Percentiles rank a stretch among this genome's conserved stretches.
These are phyloP conservation scores for Erethizon dorsatum DNA, from an alignment of 2,797 vertebrate species.

Conservation along the genomic window DNA sequence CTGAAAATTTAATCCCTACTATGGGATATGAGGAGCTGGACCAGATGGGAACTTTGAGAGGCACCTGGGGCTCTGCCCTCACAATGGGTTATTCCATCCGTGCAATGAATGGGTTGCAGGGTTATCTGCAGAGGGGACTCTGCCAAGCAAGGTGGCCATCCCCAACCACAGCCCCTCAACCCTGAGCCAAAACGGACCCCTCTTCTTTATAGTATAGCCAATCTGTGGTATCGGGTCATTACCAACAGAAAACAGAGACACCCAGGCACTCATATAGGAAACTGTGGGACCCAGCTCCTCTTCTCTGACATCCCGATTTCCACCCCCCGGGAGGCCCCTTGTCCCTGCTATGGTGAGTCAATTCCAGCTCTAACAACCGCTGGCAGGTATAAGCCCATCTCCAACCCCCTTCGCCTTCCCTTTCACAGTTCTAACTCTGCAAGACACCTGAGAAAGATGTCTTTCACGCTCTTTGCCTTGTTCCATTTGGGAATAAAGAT, in stretches of 20 bases:
- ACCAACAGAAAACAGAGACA: neutral
- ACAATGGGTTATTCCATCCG: neutral
- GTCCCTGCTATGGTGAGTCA: accelerated
- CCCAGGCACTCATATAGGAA: neutral
- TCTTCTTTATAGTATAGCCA: neutral
- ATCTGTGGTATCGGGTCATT: neutral
- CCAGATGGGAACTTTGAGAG: neutral
- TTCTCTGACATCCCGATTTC: no score
- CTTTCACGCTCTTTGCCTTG: neutral
- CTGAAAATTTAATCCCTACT: neutral
- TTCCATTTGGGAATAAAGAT: constrained; percentile 8
- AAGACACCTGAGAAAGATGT: neutral
- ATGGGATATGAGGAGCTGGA: neutral
- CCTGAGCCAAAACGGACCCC: neutral
- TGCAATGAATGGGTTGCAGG: accelerated
- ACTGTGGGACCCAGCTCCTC: neutral
- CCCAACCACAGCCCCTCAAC: neutral
- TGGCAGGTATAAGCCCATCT: accelerated
- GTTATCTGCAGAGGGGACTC: neutral
- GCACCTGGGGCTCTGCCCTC: neutral
- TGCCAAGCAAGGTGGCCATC: neutral
- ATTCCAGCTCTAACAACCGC: neutral
- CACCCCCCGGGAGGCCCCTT: accelerated
- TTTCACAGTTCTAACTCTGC: neutral
- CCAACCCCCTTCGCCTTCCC: neutral